Evolutionary conservation across 2,113 vertebrate genomes (phyloP).

Genomic region (Rhabdornis inornatus): DNA sequence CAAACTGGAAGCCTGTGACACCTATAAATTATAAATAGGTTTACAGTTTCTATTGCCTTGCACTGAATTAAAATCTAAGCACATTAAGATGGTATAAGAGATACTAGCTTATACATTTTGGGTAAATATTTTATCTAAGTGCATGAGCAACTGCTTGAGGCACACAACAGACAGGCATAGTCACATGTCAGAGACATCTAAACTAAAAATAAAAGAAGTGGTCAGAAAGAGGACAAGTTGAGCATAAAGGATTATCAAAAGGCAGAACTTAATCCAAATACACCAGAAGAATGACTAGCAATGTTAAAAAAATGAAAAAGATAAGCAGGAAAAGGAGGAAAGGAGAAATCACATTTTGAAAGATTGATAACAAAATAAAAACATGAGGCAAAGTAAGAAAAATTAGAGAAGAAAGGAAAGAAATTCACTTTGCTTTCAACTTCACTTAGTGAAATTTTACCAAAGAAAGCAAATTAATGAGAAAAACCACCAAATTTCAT

Average conservation of each 20-base stretch:
- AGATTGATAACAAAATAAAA: background rate
- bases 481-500: fast-evolving
- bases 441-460: background rate
- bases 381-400: background rate
- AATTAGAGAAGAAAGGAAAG: background rate
- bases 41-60: background rate
- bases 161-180: background rate
- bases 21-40: background rate
- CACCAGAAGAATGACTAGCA: background rate
- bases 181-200: background rate
- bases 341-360: background rate
- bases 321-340: background rate
- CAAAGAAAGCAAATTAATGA: background rate
- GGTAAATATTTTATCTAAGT: background rate
- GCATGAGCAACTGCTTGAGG: background rate
- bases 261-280: background rate
- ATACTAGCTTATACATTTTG: background rate
- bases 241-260: background rate
- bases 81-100: background rate
- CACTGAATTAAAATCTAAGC: background rate
- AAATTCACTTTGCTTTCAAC: background rate
- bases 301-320: background rate
- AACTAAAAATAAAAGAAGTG: background rate
- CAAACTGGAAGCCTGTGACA: background rate
- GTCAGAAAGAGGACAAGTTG: background rate